Evolutionary conservation across 1,140 invertebrate species (phyloP), one percentile per base, ranked within the genome.

Genomic region (Trachymyrmex septentrionalis): DNA sequence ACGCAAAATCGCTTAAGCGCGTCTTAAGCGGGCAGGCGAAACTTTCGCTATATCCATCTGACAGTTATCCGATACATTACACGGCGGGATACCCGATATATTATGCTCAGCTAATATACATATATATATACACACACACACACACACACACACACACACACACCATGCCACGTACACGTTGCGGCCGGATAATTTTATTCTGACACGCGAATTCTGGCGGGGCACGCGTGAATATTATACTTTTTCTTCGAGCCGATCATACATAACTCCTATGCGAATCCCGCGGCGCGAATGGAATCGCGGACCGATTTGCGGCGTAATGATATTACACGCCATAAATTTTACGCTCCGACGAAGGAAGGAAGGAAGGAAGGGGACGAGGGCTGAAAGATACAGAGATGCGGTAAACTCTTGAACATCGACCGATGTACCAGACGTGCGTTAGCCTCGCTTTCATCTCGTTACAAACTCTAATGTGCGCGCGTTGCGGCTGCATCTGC

Each of bases 31-130:
- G 27, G 16, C 34, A 66, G 44, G 38, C 19, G 48, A 38, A 86
- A 89, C 84, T 89, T 89, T 86, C 84, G 88, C 72, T 81, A 86
- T 86, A 88, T 21, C 19, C 55, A 87, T 90, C 86, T 88, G 87
- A 90, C 88, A 90, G 87, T 78, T 89, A 89, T 86, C 80, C 87
- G 84, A 86, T 80, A 86, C 80, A 90, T 90, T 89, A 90, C 71
- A 86, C 73, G 76, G 21, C 69, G 57, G 44, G 69, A 72, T 84
- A 73, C 57, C 38, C 80, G 69, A 84, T 84, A 84, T 84, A 80
- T 72, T 89, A 90, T 90, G 87, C 88, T 30, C 73, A 57, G 55
- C 66, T 81, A 85, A 66, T 89, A 50, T 14, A 44, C 38, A 55
- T 19, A 57, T 59, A 27, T 67, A 38, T 66, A 55, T 53, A n/a